Conservation (phyloP, 2,113 vertebrate genomes). For the Rhinolophus sinicus region DNA sequence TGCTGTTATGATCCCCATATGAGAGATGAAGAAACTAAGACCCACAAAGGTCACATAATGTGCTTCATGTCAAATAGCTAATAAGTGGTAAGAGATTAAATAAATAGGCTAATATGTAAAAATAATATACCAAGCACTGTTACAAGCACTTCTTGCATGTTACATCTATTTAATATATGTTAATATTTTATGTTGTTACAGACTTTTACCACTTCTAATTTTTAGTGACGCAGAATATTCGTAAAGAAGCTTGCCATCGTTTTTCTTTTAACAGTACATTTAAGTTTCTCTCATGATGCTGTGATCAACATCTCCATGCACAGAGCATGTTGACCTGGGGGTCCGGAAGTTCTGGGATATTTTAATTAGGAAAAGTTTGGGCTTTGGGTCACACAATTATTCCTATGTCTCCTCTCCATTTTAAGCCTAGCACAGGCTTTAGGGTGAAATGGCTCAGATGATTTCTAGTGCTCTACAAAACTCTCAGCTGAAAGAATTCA, state of each 20-base stretch:
- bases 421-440: background rate
- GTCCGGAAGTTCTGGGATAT: background rate
- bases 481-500: background rate
- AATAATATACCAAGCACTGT: background rate
- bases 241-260: background rate
- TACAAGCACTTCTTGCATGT: background rate
- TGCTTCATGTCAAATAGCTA: background rate
- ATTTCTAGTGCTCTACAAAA: background rate
- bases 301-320: background rate
- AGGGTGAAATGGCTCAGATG: background rate
- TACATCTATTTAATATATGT: background rate
- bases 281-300: background rate
- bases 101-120: slow-evolving; percentile 5
- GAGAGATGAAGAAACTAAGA: background rate
- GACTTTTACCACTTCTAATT: background rate
- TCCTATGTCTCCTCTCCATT: background rate
- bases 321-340: background rate
- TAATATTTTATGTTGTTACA: background rate
- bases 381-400: background rate
- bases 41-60: background rate
- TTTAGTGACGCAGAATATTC: background rate
- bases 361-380: slow-evolving; percentile 6
- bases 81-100: background rate
- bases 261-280: background rate
- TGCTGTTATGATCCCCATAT: background rate